phyloP scores from a whole-genome alignment of 2,888 invertebrate species.

The Zygothrica quintamaculata region DNA sequence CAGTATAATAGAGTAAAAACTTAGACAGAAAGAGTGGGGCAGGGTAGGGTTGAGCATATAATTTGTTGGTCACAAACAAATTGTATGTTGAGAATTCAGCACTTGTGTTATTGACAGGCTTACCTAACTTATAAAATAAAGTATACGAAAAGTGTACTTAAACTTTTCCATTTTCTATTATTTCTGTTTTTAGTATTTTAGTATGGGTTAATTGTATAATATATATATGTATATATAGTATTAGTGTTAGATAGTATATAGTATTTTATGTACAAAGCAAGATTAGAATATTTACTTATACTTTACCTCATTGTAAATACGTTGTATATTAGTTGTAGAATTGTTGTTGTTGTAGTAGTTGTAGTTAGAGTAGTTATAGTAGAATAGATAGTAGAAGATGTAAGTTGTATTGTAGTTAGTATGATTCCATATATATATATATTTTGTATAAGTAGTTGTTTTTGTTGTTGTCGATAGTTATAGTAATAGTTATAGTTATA shows the following conservation, averaged over 20 bases:
- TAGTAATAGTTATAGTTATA: constrained; percentile 67
- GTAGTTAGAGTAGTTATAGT: constrained; percentile 75
- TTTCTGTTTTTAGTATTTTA: too few species aligned
- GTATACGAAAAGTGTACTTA: too few species aligned
- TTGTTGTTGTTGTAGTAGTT: constrained; percentile 66
- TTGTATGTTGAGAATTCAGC: constrained; percentile 36
- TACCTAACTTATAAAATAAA: constrained; percentile 41
- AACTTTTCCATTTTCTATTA: too few species aligned
- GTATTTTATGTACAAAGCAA: constrained; percentile 38
- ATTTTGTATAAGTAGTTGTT: constrained; percentile 54
- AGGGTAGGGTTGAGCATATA: not conserved
- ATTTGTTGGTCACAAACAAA: not conserved
- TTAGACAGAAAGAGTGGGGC: not conserved
- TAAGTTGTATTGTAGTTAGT: constrained; percentile 81
- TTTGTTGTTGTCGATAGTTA: constrained; percentile 56
- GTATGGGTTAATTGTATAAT: too few species aligned
- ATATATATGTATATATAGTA: constrained; percentile 19
- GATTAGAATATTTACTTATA: constrained; percentile 78
- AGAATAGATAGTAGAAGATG: constrained; percentile 81
- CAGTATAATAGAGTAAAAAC: constrained; percentile 2
- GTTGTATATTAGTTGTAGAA: constrained; percentile 73
- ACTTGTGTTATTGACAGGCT: constrained; percentile 52
- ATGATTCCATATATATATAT: constrained; percentile 80
- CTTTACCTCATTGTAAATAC: constrained; percentile 84
- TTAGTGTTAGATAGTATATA: constrained; percentile 23